These are phyloP conservation scores for Hypselothyrea guttata DNA, from an alignment of 2,888 invertebrate species.

Conservation along the genomic window DNA sequence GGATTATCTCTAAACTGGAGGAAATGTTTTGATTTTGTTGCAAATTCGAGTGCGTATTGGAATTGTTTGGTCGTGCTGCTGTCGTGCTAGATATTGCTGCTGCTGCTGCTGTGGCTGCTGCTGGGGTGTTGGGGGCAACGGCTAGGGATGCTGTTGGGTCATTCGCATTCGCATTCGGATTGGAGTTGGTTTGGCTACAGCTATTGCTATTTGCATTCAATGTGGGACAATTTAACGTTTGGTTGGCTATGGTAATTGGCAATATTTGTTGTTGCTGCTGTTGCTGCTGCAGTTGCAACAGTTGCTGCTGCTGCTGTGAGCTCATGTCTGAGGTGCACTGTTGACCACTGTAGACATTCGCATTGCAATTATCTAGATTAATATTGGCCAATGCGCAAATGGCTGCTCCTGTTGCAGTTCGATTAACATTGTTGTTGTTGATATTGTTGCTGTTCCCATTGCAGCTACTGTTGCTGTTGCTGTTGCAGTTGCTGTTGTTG, in stretches of 20 bases:
- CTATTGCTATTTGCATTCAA: slow-evolving; percentile 72
- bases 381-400: slow-evolving; percentile 62
- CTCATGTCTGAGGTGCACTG: slow-evolving; percentile 42
- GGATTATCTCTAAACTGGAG: slow-evolving; percentile 83
- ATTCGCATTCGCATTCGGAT: slow-evolving; percentile 47
- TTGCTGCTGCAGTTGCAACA: slow-evolving; percentile 42
- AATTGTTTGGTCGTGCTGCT: slow-evolving; percentile 40
- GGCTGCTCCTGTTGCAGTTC: slow-evolving; percentile 30
- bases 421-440: slow-evolving; percentile 30
- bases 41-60: slow-evolving; percentile 70
- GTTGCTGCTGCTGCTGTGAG: slow-evolving; percentile 42
- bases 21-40: slow-evolving; percentile 82
- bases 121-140: slow-evolving; percentile 51
- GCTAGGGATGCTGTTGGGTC: slow-evolving; percentile 47
- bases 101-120: slow-evolving; percentile 54
- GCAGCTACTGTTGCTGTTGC: slow-evolving; percentile 27
- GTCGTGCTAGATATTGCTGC: slow-evolving; percentile 34
- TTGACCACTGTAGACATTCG: slow-evolving; percentile 71
- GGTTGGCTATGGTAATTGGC: slow-evolving; percentile 60
- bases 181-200: slow-evolving; percentile 49
- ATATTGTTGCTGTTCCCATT: slow-evolving; percentile 27
- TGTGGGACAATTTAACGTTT: slow-evolving; percentile 71
- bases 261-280: slow-evolving; percentile 49
- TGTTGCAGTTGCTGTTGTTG: slow-evolving; percentile 27
- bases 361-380: slow-evolving; percentile 80